phyloP scores from a whole-genome alignment of 2,888 invertebrate species.

The Rhagonycha fulva region DNA sequence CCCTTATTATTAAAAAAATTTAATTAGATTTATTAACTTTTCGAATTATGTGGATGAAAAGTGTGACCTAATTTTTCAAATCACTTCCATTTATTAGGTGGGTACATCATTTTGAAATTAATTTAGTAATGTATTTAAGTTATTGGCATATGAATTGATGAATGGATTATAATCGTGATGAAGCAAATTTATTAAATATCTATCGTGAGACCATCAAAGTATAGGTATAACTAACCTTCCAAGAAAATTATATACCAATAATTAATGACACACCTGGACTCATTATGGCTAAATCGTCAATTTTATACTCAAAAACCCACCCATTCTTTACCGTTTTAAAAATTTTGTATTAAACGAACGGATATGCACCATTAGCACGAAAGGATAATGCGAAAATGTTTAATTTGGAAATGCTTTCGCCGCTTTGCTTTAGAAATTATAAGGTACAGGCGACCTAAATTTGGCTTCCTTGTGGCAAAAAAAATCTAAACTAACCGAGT shows the following conservation, averaged over 20 bases:
- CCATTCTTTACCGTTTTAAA: neutral
- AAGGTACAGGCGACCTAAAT: too few species aligned
- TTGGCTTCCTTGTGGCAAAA: too few species aligned
- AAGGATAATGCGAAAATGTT: neutral
- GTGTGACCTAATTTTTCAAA: neutral
- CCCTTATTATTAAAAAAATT: neutral
- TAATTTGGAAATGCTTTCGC: neutral
- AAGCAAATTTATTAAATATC: slow-evolving; percentile 32
- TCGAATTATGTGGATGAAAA: neutral
- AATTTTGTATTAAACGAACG: neutral
- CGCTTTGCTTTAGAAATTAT: too few species aligned
- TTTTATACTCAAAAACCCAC: neutral
- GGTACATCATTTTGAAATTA: neutral
- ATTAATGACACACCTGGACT: slow-evolving; percentile 1
- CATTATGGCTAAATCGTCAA: neutral
- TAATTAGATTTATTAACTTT: neutral
- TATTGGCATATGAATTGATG: slow-evolving; percentile 46
- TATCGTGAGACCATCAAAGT: neutral
- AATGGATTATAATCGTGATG: slow-evolving; percentile 47
- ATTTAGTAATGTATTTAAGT: slow-evolving; percentile 38
- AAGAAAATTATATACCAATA: neutral
- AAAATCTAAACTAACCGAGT: too few species aligned
- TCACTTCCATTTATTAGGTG: neutral
- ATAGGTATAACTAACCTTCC: neutral
- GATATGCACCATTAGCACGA: neutral